Base-by-base conservation (phyloP, 2,888 invertebrate species). In the Lepetodrilus schrolli region DNA sequence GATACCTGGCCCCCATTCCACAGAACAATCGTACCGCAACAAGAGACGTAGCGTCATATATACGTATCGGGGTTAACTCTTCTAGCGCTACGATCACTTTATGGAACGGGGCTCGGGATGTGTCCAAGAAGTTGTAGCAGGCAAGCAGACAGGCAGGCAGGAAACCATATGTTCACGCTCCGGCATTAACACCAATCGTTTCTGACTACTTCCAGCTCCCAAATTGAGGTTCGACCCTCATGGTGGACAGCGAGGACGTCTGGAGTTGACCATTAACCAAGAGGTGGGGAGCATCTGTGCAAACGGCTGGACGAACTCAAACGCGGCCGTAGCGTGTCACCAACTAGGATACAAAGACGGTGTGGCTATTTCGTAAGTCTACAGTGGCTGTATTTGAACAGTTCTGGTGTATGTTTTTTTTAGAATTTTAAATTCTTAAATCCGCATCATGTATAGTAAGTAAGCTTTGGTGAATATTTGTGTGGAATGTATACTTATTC, bases 201-300 rank as follows among this genome's bases (percentile, higher is more conserved):
- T n/a, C n/a, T n/a, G n/a, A n/a, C n/a, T n/a, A 21, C n/a, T 69
- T 20, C 1, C 17, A 86, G 86, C 81, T 7, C 83, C 83, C 4
- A 74, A 50, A 17, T 68, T 84, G 2, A 66, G 73, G 8, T 73
- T 83, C 4, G 75, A 71, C 1, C 80, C 72, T 8, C 82, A 80
- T 2, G 78, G 76, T 1, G 69, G 43, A 20, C 77, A 82, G 66
- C 78, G 75, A 65, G 86, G 86, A 20, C 78, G 85, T 13, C 90
- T 95, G 8, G 94, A 94, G 91, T 92, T 95, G 0, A 93, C 93
- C 90, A 92, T 94, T 93, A 89, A 90, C 78, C 75, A 74, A 7
- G 73, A 74, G 10, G 74, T 68, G 13, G 83, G 82, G 4, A 36
- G 81, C 4, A 77, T 87, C 30, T 86, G 85, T 74, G 81, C 80